A percentile compares a stretch with the other conserved stretches of the same genome.
phyloP scores from a whole-genome alignment of 2,888 invertebrate species.

The Neuroscelio doddi region DNA sequence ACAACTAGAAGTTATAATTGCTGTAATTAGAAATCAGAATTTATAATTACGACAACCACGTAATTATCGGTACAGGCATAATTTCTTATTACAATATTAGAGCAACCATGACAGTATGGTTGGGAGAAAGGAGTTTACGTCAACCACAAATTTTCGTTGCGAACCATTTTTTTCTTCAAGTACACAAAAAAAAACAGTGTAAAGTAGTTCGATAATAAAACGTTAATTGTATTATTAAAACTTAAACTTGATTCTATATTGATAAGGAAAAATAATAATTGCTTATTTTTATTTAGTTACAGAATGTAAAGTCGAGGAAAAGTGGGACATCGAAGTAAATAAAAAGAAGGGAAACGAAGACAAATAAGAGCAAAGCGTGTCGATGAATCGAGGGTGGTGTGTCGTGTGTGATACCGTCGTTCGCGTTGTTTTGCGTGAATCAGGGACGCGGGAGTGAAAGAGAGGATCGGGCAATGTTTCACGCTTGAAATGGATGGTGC shows the following conservation, averaged over 20 bases:
- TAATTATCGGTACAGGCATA: no score
- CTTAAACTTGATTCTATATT: not conserved
- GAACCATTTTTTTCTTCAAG: not conserved
- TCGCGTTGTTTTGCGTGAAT: slow-evolving; percentile 45
- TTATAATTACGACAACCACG: no score
- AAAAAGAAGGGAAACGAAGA: slow-evolving; percentile 16
- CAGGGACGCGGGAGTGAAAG: slow-evolving; percentile 35
- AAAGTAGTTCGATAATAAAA: no score
- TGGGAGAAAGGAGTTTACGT: no score
- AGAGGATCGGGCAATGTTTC: slow-evolving; percentile 52
- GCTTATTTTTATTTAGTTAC: slow-evolving; percentile 22
- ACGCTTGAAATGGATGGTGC: slow-evolving; percentile 70
- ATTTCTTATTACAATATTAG: no score
- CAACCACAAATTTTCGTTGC: slow-evolving; percentile 11
- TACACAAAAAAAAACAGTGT: no score
- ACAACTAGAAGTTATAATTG: no score
- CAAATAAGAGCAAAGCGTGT: slow-evolving; percentile 24
- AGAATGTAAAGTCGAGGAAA: slow-evolving; percentile 29
- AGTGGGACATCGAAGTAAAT: not conserved
- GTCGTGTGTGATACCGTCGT: slow-evolving; percentile 36
- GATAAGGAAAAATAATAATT: not conserved
- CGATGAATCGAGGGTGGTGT: slow-evolving; percentile 43
- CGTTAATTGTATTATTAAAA: no score
- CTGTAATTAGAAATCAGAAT: no score
- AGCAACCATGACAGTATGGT: no score